Evolutionary conservation across 1,140 invertebrate species (phyloP).

Genomic region (Saccostrea glomerata): DNA sequence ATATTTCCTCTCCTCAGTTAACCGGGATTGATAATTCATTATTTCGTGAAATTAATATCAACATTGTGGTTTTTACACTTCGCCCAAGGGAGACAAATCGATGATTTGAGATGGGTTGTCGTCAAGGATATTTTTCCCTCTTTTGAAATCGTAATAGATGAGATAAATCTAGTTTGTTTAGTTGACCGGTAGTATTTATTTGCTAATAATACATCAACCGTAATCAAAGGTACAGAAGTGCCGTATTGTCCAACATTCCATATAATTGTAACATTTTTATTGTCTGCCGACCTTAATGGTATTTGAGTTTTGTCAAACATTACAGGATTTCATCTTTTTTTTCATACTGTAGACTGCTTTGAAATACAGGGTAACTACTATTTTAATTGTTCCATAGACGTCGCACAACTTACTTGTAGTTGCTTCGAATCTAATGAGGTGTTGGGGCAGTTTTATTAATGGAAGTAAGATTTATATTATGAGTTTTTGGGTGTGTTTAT

Average conservation of each 20-base stretch:
- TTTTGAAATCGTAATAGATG: not conserved
- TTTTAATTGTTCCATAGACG: no score
- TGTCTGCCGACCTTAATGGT: not conserved
- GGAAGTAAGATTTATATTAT: no score
- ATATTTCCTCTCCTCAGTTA: not conserved
- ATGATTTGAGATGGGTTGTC: not conserved
- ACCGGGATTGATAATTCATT: not conserved
- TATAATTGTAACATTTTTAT: not conserved
- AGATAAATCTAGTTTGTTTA: not conserved
- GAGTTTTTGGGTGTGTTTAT: no score
- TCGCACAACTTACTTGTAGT: no score
- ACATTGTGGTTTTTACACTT: not conserved
- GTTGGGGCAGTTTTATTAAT: no score
- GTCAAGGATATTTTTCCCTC: not conserved
- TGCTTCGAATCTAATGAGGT: no score
- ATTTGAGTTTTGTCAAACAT: not conserved
- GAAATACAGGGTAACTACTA: not conserved
- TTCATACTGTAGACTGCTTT: not conserved
- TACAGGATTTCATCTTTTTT: not conserved
- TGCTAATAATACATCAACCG: not conserved
- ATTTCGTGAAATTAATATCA: not conserved
- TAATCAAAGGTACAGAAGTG: not conserved
- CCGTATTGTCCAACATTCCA: no score
- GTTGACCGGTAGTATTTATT: not conserved
- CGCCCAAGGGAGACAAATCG: not conserved